A percentile compares a stretch with the other conserved stretches of the same genome.
Evolutionary conservation across 2,797 vertebrate species (phyloP).

Genomic region (Enteromius mattozi): DNA sequence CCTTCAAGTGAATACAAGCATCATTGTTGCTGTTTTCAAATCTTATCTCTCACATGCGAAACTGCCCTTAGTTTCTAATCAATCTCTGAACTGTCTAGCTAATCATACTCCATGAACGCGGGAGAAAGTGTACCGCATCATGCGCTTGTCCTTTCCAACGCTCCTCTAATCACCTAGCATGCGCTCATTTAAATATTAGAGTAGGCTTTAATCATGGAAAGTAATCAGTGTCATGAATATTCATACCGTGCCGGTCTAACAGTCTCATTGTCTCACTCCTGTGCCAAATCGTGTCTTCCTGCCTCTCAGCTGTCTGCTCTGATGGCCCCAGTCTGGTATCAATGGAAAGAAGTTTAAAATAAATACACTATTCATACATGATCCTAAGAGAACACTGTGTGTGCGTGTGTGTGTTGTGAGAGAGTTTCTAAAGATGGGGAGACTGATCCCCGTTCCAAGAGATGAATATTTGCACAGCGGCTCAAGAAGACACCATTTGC

Average conservation of each 20-base stretch:
- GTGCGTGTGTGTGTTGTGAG: conserved; percentile 47
- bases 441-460: conserved; percentile 93
- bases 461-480: conserved; percentile 99
- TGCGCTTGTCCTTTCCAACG: conserved; percentile 68
- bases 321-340: conserved; percentile 74
- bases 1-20: neutral
- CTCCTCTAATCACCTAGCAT: conserved; percentile 99
- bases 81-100: conserved; percentile 24
- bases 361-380: conserved; percentile 90
- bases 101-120: conserved; percentile 21
- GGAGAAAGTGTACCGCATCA: conserved; percentile 57
- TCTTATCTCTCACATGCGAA: neutral
- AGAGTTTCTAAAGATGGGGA: conserved; percentile 80
- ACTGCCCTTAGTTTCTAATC: conserved; percentile 19
- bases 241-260: conserved; percentile 92
- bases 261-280: conserved; percentile 98
- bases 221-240: conserved; percentile 99
- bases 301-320: conserved; percentile 86
- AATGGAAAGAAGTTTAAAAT: conserved; percentile 84
- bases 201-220: conserved; percentile 99
- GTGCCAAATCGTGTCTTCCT: conserved; percentile 96
- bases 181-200: conserved; percentile 99
- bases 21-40: neutral
- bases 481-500: conserved; percentile 99
- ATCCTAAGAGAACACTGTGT: conserved; percentile 70